Percentiles rank a stretch among this genome's conserved stretches.
These are phyloP conservation scores for Camponotus floridanus DNA, from an alignment of 1,140 invertebrate species.

Conservation along the genomic window DNA sequence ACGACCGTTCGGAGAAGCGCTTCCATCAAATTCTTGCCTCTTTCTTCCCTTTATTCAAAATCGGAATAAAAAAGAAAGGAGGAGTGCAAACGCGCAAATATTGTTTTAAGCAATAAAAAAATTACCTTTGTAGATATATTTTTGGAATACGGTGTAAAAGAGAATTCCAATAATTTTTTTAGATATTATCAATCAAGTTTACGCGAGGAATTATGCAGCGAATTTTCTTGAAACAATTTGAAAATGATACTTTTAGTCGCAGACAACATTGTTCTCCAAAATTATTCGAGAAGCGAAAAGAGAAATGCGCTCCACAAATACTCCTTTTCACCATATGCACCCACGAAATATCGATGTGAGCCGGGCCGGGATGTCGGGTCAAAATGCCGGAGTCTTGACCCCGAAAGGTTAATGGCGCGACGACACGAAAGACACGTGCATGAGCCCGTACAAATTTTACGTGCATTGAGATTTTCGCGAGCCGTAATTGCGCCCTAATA, in stretches of 20 bases:
- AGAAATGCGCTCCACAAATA: constrained; percentile 56
- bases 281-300: constrained; percentile 31
- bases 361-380: constrained; percentile 65
- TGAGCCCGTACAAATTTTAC: not conserved
- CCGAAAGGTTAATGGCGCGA: constrained; percentile 61
- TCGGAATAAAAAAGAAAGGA: not conserved
- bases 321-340: constrained; percentile 38
- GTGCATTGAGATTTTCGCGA: constrained; percentile 34
- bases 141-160: too few relatives aligned
- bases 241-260: not conserved
- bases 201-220: not conserved
- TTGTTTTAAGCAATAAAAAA: not conserved
- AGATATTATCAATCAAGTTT: not conserved
- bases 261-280: constrained; percentile 5
- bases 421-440: constrained; percentile 47
- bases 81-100: not conserved
- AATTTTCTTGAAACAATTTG: not conserved
- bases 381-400: constrained; percentile 63
- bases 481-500: constrained; percentile 9
- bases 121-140: not conserved
- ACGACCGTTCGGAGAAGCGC: not conserved
- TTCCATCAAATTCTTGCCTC: not conserved
- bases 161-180: not conserved
- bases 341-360: constrained; percentile 66
- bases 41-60: not conserved